Percentiles rank a stretch among this genome's conserved stretches.
Conservation (phyloP, 2,888 invertebrate genomes). For the Hydropsyche betteni region DNA sequence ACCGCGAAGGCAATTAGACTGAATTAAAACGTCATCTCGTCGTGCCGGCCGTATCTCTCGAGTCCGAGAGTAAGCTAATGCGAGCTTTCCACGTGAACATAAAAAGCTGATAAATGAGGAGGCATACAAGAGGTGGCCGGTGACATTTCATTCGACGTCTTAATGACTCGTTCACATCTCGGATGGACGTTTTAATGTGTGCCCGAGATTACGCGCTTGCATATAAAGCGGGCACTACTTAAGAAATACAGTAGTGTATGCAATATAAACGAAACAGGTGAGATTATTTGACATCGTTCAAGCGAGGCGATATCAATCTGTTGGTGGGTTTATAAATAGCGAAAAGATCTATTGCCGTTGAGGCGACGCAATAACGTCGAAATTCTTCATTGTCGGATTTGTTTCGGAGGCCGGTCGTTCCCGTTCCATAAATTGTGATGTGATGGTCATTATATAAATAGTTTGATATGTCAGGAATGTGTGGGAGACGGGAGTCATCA, state of each 20-base stretch:
- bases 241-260: background rate
- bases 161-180: slow-evolving; percentile 34
- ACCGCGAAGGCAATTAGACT: no score
- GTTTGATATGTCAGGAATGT: slow-evolving; percentile 43
- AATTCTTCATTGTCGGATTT: slow-evolving; percentile 15
- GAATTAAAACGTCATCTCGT: slow-evolving; percentile 19
- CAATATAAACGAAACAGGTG: no score
- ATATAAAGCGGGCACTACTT: slow-evolving; percentile 4
- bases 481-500: slow-evolving; percentile 30
- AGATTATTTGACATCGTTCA: background rate
- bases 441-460: slow-evolving; percentile 38
- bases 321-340: no score
- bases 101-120: slow-evolving; percentile 43
- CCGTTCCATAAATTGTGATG: slow-evolving; percentile 16
- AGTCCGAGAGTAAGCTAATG: slow-evolving; percentile 14
- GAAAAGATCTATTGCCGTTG: background rate
- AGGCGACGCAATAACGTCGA: background rate
- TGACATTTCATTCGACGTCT: slow-evolving; percentile 44
- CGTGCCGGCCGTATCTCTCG: slow-evolving; percentile 12
- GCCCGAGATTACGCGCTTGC: slow-evolving; percentile 35
- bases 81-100: slow-evolving; percentile 28
- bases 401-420: background rate
- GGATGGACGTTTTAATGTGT: slow-evolving; percentile 38
- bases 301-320: no score
- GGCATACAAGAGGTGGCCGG: slow-evolving; percentile 11